Percentiles rank a stretch among this genome's conserved stretches.
phyloP scores from a whole-genome alignment of 2,888 invertebrate species.

The Schizotus pectinicornis region DNA sequence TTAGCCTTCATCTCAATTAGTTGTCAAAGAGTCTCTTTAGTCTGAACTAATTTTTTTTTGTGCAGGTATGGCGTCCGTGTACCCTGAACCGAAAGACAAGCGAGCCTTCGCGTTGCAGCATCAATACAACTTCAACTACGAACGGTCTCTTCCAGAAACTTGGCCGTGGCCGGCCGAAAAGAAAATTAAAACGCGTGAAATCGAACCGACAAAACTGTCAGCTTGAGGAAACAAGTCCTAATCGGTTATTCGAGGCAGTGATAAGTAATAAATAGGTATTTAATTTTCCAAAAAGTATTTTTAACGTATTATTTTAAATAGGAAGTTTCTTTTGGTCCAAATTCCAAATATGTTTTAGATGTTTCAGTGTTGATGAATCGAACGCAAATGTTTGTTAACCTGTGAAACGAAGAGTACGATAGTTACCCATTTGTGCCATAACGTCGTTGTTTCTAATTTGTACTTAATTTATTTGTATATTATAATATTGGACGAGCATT shows the following conservation, averaged over 20 bases:
- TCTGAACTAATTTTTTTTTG: conserved; percentile 29
- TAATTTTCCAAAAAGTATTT: conserved; percentile 15
- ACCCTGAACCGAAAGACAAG: conserved; percentile 84
- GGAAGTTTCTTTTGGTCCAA: no score
- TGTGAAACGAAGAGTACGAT: no score
- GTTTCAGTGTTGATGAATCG: neutral
- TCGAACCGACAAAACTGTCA: conserved; percentile 50
- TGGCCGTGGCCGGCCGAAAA: conserved; percentile 65
- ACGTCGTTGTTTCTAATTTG: conserved; percentile 7
- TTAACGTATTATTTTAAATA: neutral
- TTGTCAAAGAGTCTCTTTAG: neutral
- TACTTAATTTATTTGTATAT: conserved; percentile 20
- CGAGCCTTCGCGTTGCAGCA: conserved; percentile 73
- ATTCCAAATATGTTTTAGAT: neutral
- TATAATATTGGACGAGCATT: conserved; percentile 1
- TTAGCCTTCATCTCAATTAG: neutral
- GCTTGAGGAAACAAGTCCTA: conserved; percentile 34
- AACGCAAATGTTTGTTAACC: neutral
- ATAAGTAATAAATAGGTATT: conserved; percentile 3
- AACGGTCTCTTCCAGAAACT: conserved; percentile 74
- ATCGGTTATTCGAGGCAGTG: conserved; percentile 4
- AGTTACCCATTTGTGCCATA: conserved; percentile 3
- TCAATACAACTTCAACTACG: conserved; percentile 81
- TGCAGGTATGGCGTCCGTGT: conserved; percentile 80
- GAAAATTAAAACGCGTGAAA: conserved; percentile 50